Evolutionary conservation across 2,113 vertebrate genomes (phyloP), one percentile per base, ranked within the genome.

Genomic region (Dolichotis patagonum): DNA sequence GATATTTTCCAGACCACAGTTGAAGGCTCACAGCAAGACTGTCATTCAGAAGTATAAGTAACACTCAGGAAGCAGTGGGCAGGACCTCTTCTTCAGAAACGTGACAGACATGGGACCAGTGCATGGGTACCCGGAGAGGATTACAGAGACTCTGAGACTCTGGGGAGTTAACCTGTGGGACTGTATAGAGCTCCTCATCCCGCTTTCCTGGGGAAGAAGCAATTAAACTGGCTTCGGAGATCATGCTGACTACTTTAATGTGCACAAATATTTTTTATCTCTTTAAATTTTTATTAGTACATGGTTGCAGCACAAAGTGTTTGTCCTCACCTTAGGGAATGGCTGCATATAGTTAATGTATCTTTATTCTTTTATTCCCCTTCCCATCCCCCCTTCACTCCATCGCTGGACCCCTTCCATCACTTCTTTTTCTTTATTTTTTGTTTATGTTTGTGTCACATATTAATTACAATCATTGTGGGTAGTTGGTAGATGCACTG

Each of bases 211-310:
- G 3, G 7, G 22, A 46, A 52, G 38, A 58, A 17, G 7, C 28
- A 96, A 94, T 95, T 95, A 89, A 49, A 22, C 0, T 58, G 41
- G 22, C 71, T 43, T 3, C 65, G 58, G 91, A 81, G 63, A 95
- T 52, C 38, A 13, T 56, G 11, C 14, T 90, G 11, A 10, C 41
- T 69, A 71, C 54, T 54, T 95, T n/a, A 58, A 12, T 49, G 1
- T 63, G 12, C 1, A 58, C 9, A 65, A 7, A 54, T 8, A 1
- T 35, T 38, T 56, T 56, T 56, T 58, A 58, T 58, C 56, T 58
- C 56, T 58, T 49, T 71, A 32, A 46, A 26, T 14, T 75, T 75
- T 26, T 28, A 75, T 46, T 28, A 46, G 2, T 7, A 75, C 11
- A 46, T 28, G 73, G 5, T 46, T 75, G 26, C 12, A 46, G 73